Base-by-base conservation (phyloP, 2,888 invertebrate species). In the Drosophila ezoana region DNA sequence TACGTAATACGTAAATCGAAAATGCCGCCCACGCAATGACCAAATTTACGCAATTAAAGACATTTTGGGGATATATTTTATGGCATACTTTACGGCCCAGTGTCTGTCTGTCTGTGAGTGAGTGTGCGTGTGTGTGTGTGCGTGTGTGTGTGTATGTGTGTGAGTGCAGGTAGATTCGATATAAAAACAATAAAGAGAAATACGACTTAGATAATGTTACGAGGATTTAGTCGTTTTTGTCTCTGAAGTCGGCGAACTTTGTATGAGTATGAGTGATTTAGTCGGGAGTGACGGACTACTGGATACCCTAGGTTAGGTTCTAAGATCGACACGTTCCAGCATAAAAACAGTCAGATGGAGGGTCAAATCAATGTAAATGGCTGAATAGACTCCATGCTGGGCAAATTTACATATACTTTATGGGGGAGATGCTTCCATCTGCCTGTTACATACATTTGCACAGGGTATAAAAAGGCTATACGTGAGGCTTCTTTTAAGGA, bases 1-100 rank as follows among this genome's bases (percentile, higher is more conserved):
- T 62, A 68, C 69, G 69, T 60, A 66, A 70, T 77, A 62, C 78
- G 73, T 61, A 74, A 66, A 76, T 76, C 79, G 79, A 79, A 70
- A 65, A 78, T 78, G 76, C 64, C 74, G 59, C 70, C 76, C 76
- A 76, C 73, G 74, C 79, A 79, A 75, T 75, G 79, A 60, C 62
- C 76, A 75, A 79, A 74, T 76, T 76, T 79, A 58, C 60, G 65
- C 76, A 76, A 76, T 76, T 76, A 76, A 76, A 76, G 76, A 63
- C 76, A 79, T 78, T 76, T 79, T 14, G 40, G 53, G 71, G 58
- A 78, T 79, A 70, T 49, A 63, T 76, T 76, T 76, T 70, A 76
- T 76, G 61, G 65, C 76, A 69, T 69, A 76, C 76, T 78, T 78
- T 52, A 59, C 33, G 33, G 58, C 35, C 61, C 48, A 41, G 33